Base-by-base conservation (phyloP, 2,888 invertebrate genomes). In the Willowsia nigromaculata region DNA sequence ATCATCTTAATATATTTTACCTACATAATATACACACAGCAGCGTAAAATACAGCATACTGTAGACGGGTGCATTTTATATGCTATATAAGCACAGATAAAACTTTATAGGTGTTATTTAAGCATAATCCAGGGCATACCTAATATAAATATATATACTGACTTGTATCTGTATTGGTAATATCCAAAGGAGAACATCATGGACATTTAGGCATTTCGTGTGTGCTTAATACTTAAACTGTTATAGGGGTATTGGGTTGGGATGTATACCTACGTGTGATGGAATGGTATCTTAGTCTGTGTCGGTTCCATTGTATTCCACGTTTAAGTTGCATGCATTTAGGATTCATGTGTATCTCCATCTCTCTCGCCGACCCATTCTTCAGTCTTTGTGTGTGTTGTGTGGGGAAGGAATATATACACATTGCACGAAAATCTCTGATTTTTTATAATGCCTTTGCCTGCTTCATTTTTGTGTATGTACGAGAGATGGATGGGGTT, bases 141-240 rank as follows among this genome's bases (percentile, higher is more conserved):
- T n/a, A n/a, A n/a, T n/a, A n/a, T n/a, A n/a, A n/a, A n/a, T n/a
- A n/a, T n/a, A n/a, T n/a, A n/a, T n/a, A n/a, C n/a, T n/a, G n/a
- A n/a, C 47, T 47, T 74, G 37, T 37, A 37, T 74, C 47, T 27
- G 30, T 76, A 78, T 78, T 50, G 53, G 22, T 30, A 50, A 50
- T 50, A 50, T 78, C 50, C 50, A 53, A 78, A 78, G 53, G 76
- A 78, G 83, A 88, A 88, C 47, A 88, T 88, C 88, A 84, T 88
- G 88, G 88, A 88, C 84, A 88, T 84, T 88, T 88, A 88, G 88
- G 78, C 78, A 78, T 88, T 84, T 84, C 84, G 78, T 84, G 50
- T 84, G 33, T 84, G 37, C 50, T 40, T 65, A 50, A 68, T 68
- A n/a, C 65, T 43, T 59, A 62, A 37, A 81, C 9, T 53, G 78